Evolutionary conservation across 2,113 vertebrate genomes (phyloP), one percentile per base, ranked within the genome.

Genomic region (Odocoileus hemionus): DNA sequence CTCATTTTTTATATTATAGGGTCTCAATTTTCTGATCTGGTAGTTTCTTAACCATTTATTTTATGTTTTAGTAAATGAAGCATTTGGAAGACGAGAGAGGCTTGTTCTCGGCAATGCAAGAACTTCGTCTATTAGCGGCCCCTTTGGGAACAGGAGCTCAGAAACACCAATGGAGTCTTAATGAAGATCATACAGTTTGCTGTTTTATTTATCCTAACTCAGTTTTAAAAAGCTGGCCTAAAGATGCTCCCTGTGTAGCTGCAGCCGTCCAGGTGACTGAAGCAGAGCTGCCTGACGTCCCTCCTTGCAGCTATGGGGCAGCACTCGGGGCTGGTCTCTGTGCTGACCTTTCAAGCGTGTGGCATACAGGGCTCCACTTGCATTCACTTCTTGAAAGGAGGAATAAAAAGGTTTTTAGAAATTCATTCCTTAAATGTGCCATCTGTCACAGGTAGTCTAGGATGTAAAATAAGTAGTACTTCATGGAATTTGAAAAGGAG

Each of bases 81-180:
- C 98, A 39, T 99, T 99, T 95, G 99, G 99, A 85, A 98, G 98
- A 86, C 99, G 99, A 96, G 99, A 99, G 97, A 99, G 99, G 54
- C 98, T 99, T 54, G 97, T 99, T 92, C 97, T 98, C 25, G 98
- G 99, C 78, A 97, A 94, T 1, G 78, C 98, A 33, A 95, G 98
- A n/a, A 98, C 52, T 74, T 98, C 98, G 0, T 94, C 43, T 8
- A 43, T 97, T 14, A 97, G 57, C 52, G 98, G 94, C 86, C 98
- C 98, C 30, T 28, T 2, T 0, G 95, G 98, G 88, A 98, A 97
- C 96, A 98, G 92, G 13, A 74, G 98, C 86, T 82, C 94, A 25
- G 99, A 98, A 50, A 97, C 95, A 25, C 97, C 97, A 14, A 99
- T 99, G 98, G 99, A 99, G 95, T 97, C 97, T 0, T 99, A 97